phyloP scores from a whole-genome alignment of 2,888 invertebrate genomes.

The Andrena chrysosceles region DNA sequence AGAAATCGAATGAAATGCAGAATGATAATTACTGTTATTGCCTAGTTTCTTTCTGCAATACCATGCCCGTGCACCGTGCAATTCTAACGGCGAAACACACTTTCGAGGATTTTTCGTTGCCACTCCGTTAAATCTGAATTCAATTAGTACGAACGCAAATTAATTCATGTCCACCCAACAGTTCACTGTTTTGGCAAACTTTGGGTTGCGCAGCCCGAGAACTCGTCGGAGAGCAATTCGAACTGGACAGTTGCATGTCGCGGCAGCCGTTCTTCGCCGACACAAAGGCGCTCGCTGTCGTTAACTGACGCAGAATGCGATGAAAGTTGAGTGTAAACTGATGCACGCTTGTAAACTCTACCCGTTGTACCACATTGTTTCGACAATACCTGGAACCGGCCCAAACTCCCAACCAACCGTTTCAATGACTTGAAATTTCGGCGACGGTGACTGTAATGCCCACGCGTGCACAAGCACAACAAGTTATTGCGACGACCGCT shows the following conservation, averaged over 20 bases:
- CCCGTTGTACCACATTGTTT: slow-evolving; percentile 57
- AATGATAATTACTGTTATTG: background rate
- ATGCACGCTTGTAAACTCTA: slow-evolving; percentile 54
- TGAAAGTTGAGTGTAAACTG: slow-evolving; percentile 65
- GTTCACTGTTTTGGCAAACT: too few relatives aligned
- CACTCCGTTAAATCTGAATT: background rate
- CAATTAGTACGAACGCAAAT: background rate
- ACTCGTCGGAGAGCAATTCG: background rate
- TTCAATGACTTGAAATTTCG: slow-evolving; percentile 56
- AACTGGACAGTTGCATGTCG: slow-evolving; percentile 3
- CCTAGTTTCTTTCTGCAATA: background rate
- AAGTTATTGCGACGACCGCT: background rate
- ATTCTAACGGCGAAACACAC: too few relatives aligned
- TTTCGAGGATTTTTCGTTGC: too few relatives aligned
- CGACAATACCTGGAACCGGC: slow-evolving; percentile 63
- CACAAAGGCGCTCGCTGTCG: slow-evolving; percentile 4
- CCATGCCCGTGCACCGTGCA: too few relatives aligned
- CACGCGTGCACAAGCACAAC: slow-evolving; percentile 16
- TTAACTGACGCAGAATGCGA: slow-evolving; percentile 46
- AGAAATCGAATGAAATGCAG: background rate
- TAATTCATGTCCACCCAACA: too few relatives aligned
- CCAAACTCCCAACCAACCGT: slow-evolving; percentile 56
- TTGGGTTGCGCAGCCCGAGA: background rate
- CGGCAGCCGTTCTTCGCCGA: slow-evolving; percentile 17
- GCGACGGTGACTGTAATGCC: background rate